Conservation (phyloP, 2,888 invertebrate genomes). For the Lathronympha strigana region DNA sequence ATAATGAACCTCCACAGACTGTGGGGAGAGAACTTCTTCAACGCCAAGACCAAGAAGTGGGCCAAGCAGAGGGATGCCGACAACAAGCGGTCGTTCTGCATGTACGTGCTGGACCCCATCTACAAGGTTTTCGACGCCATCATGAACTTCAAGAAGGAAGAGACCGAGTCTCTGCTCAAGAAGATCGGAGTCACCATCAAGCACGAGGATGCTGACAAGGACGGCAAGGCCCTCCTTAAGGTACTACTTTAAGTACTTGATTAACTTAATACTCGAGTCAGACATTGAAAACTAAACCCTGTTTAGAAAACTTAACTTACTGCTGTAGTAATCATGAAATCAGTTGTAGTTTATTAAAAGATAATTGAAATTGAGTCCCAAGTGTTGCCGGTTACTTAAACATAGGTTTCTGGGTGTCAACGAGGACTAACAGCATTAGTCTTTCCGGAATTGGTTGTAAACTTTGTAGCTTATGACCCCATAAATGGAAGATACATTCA, state of each 20-base stretch:
- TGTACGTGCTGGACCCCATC: conserved; percentile 99
- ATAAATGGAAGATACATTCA: conserved; percentile 69
- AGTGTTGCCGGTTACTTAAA: conserved; percentile 77
- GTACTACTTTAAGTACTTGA: conserved; percentile 59
- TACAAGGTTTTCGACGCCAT: conserved; percentile 93
- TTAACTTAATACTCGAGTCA: background rate
- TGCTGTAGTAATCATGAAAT: background rate
- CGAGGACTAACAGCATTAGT: conserved; percentile 73
- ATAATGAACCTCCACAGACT: conserved; percentile 68
- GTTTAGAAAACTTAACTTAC: background rate
- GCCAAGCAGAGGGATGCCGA: conserved; percentile 94
- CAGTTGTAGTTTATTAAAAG: background rate
- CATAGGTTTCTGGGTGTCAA: conserved; percentile 79
- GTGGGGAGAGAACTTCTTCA: conserved; percentile 99
- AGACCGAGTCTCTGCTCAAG: conserved; percentile 92
- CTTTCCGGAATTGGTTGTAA: conserved; percentile 77
- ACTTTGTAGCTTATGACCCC: conserved; percentile 65
- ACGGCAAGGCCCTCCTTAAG: conserved; percentile 98
- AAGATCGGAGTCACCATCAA: conserved; percentile 97
- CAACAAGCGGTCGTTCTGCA: conserved; percentile 98
- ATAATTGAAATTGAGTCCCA: conserved; percentile 62
- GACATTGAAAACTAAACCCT: too few species aligned
- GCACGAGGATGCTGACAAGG: conserved; percentile 97
- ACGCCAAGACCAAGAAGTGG: conserved; percentile 99
- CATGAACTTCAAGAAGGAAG: conserved; percentile 98